phyloP scores from a whole-genome alignment of 2,888 invertebrate species.

The Hemistola chrysoprasaria region DNA sequence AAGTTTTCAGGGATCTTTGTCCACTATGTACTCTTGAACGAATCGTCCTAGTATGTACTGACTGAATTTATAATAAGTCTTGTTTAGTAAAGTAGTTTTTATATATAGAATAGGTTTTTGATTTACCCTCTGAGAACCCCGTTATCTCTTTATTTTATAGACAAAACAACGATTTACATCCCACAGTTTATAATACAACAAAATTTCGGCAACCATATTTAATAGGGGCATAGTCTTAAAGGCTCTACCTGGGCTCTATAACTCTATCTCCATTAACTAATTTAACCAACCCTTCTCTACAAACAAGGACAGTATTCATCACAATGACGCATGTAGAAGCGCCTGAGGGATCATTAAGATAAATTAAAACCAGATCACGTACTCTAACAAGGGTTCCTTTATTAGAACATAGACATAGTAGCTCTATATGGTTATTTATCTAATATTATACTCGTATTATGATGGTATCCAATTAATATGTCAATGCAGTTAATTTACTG shows the following conservation, averaged over 20 bases:
- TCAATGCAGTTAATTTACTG: not conserved
- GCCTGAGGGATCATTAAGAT: constrained; percentile 49
- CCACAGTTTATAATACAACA: constrained; percentile 1
- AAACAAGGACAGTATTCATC: constrained; percentile 39
- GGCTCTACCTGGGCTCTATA: constrained; percentile 8
- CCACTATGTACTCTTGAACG: too few relatives aligned
- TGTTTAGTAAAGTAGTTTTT: too few relatives aligned
- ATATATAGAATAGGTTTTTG: too few relatives aligned
- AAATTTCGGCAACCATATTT: not conserved
- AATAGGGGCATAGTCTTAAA: not conserved
- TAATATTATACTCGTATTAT: too few relatives aligned
- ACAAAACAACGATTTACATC: too few relatives aligned
- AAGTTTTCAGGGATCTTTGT: too few relatives aligned
- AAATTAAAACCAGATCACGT: constrained; percentile 58
- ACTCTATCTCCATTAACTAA: constrained; percentile 16
- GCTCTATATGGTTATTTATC: constrained; percentile 1
- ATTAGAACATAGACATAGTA: constrained; percentile 8
- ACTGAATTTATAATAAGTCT: too few relatives aligned
- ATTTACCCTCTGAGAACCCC: too few relatives aligned
- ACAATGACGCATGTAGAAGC: constrained; percentile 32
- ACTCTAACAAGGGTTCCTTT: constrained; percentile 27
- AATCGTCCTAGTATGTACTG: too few relatives aligned
- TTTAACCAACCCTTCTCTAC: constrained; percentile 17
- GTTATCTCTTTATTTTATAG: too few relatives aligned
- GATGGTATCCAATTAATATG: not conserved